A percentile compares a stretch with the other conserved stretches of the same genome.
These are phyloP conservation scores for Microplitis demolitor DNA, from an alignment of 1,140 invertebrate genomes.

Conservation along the genomic window DNA sequence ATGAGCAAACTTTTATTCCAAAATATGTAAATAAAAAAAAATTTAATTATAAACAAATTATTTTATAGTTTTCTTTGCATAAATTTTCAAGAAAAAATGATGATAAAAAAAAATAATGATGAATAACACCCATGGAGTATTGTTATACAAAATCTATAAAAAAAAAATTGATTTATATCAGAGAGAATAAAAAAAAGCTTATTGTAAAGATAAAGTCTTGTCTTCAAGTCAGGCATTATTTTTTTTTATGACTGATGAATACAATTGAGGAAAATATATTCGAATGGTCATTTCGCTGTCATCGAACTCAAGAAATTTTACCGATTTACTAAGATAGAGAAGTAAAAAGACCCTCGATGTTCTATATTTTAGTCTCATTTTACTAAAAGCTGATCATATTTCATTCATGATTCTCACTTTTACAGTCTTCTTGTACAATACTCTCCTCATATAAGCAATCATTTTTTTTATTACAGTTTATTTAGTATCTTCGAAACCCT, in stretches of 20 bases:
- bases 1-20: no score
- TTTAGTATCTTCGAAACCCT: constrained; percentile 11
- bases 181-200: constrained; percentile 9
- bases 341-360: constrained; percentile 36
- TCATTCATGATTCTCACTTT: constrained; percentile 54
- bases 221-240: constrained; percentile 3
- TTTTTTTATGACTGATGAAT: constrained; percentile 25
- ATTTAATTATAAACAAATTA: no score
- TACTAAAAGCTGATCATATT: constrained; percentile 59
- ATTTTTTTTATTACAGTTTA: constrained; percentile 35
- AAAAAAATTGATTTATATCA: constrained; percentile 22
- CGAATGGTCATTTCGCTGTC: constrained; percentile 46
- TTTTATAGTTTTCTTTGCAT: no score
- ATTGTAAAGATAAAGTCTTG: neutral
- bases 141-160: neutral
- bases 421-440: constrained; percentile 42
- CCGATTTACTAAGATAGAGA: neutral
- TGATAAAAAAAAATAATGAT: no score
- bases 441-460: constrained; percentile 23
- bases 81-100: no score
- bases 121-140: no score
- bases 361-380: constrained; percentile 56
- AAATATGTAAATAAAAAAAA: neutral
- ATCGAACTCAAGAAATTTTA: neutral
- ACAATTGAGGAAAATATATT: constrained; percentile 13